Conservation (phyloP, 2,888 invertebrate genomes). For the Dascillus cervinus region DNA sequence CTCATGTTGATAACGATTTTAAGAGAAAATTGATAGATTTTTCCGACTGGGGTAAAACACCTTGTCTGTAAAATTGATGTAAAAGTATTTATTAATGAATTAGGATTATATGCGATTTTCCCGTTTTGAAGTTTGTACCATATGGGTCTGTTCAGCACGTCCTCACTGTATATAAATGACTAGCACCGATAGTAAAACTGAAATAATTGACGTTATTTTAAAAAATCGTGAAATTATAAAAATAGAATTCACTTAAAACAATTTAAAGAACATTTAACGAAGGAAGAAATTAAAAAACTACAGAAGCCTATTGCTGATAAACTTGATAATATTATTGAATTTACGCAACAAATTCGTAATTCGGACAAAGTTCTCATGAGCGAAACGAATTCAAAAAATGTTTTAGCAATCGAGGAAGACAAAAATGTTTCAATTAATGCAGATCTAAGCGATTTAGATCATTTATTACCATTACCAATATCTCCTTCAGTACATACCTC, state of each 20-base stretch:
- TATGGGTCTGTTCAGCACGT: too few species aligned
- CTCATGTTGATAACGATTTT: too few species aligned
- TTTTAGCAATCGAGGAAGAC: too few species aligned
- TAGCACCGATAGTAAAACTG: conserved; percentile 10
- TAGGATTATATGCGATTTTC: too few species aligned
- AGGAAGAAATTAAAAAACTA: conserved; percentile 10
- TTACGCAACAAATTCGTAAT: too few species aligned
- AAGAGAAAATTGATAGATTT: too few species aligned
- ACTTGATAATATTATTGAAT: conserved; percentile 2
- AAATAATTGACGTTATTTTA: conserved; percentile 15
- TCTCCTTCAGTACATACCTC: conserved; percentile 7
- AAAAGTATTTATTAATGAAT: too few species aligned
- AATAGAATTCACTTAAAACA: conserved; percentile 12
- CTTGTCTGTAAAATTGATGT: too few species aligned
- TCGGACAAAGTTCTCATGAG: too few species aligned
- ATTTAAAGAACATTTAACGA: conserved; percentile 13
- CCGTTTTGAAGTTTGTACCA: too few species aligned
- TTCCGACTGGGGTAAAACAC: too few species aligned
- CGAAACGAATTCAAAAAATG: too few species aligned
- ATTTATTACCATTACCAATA: conserved; percentile 12
- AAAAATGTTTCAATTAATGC: conserved; percentile 10
- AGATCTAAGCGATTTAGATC: conserved; percentile 6
- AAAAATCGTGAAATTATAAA: conserved; percentile 15
- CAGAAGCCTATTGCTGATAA: conserved; percentile 7
- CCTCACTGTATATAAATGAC: conserved; percentile 5